Base-by-base conservation (phyloP, 2,888 invertebrate species). In the Polydrusus cervinus region DNA sequence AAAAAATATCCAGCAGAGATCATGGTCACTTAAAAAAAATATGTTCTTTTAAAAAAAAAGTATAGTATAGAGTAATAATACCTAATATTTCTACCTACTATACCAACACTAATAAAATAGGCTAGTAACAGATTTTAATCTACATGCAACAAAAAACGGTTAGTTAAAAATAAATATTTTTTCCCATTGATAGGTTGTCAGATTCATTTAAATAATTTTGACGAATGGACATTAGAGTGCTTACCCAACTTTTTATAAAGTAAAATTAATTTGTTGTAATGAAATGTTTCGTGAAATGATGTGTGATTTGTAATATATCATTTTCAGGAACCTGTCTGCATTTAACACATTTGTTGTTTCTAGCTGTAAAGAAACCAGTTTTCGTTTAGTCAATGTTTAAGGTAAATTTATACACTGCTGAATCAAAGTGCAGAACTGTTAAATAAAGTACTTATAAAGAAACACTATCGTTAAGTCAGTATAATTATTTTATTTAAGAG, bases 211-310 rank as follows among this genome's bases (percentile, higher is more conserved):
- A 34, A 55, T 20, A 55, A 55, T 25, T 34, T 55, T 55, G 34
- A 55, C 34, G 34, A 34, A 55, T 55, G 34, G 14, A 55, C 34
- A 14, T 30, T 34, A 14, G 8, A 55, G 55, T 55, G 34, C 30
- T 55, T 34, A 55, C 55, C 34, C 18, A 55, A 55, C 55, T 30
- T 55, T 55, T 55, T 34, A 25, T 55, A 14, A 55, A 55, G 34
- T 34, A 55, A 55, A 34, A 55, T 55, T 55, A 55, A 55, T 55
- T 30, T 55, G 55, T 55, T 34, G 20, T 14, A 55, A 55, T 30
- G 9, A 55, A 55, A 14, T 55, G 34, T 34, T 55, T 20, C 34
- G 9, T 55, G 55, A 55, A 55, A 55, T 55, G 55, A 55, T 34
- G 14, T 55, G 30, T 55, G 55, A 34, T 34, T 55, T 55, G 14